Evolutionary conservation across 2,797 vertebrate species (phyloP).

Genomic region (Gymnothorax reevesii): DNA sequence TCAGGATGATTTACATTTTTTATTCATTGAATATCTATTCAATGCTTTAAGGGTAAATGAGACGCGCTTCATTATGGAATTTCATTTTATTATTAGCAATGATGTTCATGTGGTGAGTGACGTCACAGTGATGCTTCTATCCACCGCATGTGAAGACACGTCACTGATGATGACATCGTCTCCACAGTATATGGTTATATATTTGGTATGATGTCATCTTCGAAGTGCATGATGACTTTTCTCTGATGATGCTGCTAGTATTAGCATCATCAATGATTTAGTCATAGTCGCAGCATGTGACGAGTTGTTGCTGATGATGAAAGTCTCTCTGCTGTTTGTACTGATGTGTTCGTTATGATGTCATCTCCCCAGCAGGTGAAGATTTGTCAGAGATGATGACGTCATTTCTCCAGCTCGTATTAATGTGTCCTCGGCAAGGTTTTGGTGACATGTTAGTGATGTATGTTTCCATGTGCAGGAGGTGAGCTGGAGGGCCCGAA

Average conservation of each 20-base stretch:
- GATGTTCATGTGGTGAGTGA: background rate
- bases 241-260: no score
- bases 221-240: no score
- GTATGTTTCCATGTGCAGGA: conserved; percentile 62
- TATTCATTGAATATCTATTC: no score
- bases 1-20: no score
- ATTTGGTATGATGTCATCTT: no score
- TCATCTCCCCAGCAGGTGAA: background rate
- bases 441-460: background rate
- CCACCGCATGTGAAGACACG: no score
- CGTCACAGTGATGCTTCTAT: no score
- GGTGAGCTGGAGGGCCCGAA: conserved; percentile 82
- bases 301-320: background rate
- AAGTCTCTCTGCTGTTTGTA: no score
- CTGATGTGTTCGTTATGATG: background rate
- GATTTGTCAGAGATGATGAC: background rate
- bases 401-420: background rate
- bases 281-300: background rate
- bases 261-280: no score
- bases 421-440: background rate
- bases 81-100: conserved; percentile 9
- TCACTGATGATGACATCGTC: no score
- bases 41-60: no score
- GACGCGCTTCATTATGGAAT: background rate
- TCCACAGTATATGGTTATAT: no score